phyloP scores from a whole-genome alignment of 2,888 invertebrate species.

The Drosophila maculinotata region DNA sequence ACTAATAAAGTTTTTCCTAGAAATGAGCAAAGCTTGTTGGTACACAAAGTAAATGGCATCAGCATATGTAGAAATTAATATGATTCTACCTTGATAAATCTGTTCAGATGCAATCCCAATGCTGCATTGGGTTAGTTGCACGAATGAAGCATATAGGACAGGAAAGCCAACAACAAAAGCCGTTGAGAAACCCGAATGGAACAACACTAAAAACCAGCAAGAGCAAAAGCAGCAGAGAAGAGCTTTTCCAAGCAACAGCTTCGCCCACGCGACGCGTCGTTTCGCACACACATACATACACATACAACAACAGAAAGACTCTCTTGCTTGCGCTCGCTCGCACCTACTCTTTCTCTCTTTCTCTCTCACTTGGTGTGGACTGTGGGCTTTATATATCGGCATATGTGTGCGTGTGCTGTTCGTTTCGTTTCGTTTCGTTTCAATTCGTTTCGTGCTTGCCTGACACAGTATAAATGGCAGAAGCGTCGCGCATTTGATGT shows the following conservation, averaged over 20 bases:
- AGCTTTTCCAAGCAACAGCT: slow-evolving; percentile 54
- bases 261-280: slow-evolving; percentile 41
- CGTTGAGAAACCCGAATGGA: slow-evolving; percentile 1
- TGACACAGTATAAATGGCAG: slow-evolving; percentile 57
- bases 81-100: slow-evolving; percentile 29
- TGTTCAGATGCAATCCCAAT: slow-evolving; percentile 37
- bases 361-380: slow-evolving; percentile 5
- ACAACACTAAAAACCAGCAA: slow-evolving; percentile 10
- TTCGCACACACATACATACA: too few relatives aligned
- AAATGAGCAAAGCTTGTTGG: slow-evolving; percentile 18
- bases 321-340: neutral
- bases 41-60: slow-evolving; percentile 15
- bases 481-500: slow-evolving; percentile 52
- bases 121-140: slow-evolving; percentile 19
- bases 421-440: slow-evolving; percentile 38
- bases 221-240: slow-evolving; percentile 21
- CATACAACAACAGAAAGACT: neutral
- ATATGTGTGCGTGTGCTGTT: slow-evolving; percentile 6
- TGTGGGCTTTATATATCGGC: slow-evolving; percentile 6
- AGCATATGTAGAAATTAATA: slow-evolving; percentile 8
- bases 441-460: slow-evolving; percentile 29
- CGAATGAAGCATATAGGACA: slow-evolving; percentile 3
- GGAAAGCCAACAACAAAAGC: slow-evolving; percentile 1
- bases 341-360: neutral
- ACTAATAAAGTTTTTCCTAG: slow-evolving; percentile 18